Conservation (phyloP, 1,140 invertebrate genomes). For the Microplitis mediator region DNA sequence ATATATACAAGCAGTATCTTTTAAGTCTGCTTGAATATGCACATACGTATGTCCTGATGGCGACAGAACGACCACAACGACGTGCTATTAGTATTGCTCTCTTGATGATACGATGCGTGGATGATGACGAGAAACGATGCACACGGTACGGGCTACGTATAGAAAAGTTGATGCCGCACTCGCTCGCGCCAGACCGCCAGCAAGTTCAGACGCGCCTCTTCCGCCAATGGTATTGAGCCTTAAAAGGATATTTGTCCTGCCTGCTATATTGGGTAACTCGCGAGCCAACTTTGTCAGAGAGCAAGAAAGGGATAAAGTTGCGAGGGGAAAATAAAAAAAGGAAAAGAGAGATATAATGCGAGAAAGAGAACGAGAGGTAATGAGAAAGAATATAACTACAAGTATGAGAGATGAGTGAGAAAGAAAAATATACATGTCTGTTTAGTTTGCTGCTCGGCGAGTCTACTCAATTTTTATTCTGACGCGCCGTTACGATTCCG, state of each 20-base stretch:
- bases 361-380: neutral
- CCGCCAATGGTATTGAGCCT: slow-evolving; percentile 36
- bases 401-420: neutral
- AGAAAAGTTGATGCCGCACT: slow-evolving; percentile 12
- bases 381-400: neutral
- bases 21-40: neutral
- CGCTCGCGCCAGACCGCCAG: slow-evolving; percentile 9
- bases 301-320: slow-evolving; percentile 32
- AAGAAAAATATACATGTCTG: too few species aligned
- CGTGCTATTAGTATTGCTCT: neutral
- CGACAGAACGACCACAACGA: too few species aligned
- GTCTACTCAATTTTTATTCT: neutral
- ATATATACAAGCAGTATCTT: neutral
- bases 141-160: slow-evolving; percentile 1
- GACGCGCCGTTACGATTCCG: slow-evolving; percentile 19
- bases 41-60: neutral
- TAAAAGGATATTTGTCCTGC: slow-evolving; percentile 40
- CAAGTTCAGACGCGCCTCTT: slow-evolving; percentile 32
- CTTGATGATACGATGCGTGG: neutral
- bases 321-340: slow-evolving; percentile 11
- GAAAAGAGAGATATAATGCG: neutral
- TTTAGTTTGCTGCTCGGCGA: neutral
- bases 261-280: slow-evolving; percentile 32
- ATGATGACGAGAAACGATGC: neutral
- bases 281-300: slow-evolving; percentile 21